Evolutionary conservation across 1,140 invertebrate genomes (phyloP).

Genomic region (Drosophila equinoxialis): DNA sequence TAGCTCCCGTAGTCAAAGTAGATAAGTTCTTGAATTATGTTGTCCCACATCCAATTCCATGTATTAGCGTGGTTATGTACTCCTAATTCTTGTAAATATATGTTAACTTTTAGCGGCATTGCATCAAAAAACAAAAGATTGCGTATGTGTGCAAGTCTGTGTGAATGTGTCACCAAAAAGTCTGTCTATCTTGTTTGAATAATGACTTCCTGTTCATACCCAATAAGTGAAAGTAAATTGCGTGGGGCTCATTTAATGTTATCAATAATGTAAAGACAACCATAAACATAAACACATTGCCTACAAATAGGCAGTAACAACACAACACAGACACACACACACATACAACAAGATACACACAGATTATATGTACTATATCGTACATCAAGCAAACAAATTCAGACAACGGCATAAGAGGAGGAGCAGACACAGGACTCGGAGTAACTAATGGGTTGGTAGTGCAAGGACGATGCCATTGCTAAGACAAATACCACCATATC

Average conservation of each 20-base stretch:
- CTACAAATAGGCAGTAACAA: conserved; percentile 23
- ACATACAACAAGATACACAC: conserved; percentile 8
- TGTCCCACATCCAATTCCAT: background rate
- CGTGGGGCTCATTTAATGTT: conserved; percentile 52
- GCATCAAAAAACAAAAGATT: background rate
- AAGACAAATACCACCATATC: conserved; percentile 25
- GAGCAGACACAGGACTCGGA: conserved; percentile 12
- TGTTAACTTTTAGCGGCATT: too few species aligned
- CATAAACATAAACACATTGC: conserved; percentile 38
- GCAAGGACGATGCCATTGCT: conserved; percentile 13
- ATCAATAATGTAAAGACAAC: conserved; percentile 60
- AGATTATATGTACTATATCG: conserved; percentile 9
- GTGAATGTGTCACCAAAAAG: background rate
- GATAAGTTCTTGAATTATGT: background rate
- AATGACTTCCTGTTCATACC: conserved; percentile 4
- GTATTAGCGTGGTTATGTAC: conserved; percentile 1
- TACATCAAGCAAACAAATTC: conserved; percentile 2
- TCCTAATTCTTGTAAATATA: background rate
- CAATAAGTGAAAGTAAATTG: conserved; percentile 58
- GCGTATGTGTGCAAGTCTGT: background rate
- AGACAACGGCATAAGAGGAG: background rate
- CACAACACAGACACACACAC: conserved; percentile 10
- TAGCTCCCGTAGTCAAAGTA: background rate
- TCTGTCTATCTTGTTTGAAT: background rate
- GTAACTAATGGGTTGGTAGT: conserved; percentile 48